Conservation (phyloP, 2,888 invertebrate species). For the Euphydryas editha region DNA sequence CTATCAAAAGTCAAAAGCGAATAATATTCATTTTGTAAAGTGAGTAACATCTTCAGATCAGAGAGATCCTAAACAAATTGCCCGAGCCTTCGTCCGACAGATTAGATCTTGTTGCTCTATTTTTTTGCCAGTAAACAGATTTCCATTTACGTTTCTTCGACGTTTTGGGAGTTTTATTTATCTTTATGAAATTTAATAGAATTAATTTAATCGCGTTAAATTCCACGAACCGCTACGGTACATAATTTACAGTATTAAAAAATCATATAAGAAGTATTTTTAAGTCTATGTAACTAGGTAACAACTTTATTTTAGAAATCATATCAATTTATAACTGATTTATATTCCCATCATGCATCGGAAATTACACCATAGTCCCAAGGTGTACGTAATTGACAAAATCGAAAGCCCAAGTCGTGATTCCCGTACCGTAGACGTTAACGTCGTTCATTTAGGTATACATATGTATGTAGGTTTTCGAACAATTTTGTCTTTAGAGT, state of each 20-base stretch:
- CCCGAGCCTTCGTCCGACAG: constrained; percentile 52
- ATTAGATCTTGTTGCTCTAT: constrained; percentile 64
- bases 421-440: constrained; percentile 31
- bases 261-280: not conserved
- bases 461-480: constrained; percentile 19
- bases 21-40: constrained; percentile 48
- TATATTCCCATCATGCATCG: constrained; percentile 65
- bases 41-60: constrained; percentile 46
- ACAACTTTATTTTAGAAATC: not conserved
- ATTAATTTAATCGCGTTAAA: not conserved
- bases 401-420: constrained; percentile 67
- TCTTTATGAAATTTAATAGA: not conserved
- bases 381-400: constrained; percentile 59
- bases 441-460: not conserved
- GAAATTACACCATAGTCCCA: constrained; percentile 53
- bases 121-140: constrained; percentile 52
- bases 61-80: constrained; percentile 72
- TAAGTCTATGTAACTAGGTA: not conserved
- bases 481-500: constrained; percentile 30
- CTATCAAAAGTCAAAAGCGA: constrained; percentile 40
- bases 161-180: constrained; percentile 4
- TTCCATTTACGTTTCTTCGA: constrained; percentile 11
- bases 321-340: constrained; percentile 41
- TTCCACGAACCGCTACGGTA: not conserved
- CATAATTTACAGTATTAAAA: not conserved